Conservation (phyloP, 2,113 vertebrate genomes). For the Podarcis raffonei region DNA sequence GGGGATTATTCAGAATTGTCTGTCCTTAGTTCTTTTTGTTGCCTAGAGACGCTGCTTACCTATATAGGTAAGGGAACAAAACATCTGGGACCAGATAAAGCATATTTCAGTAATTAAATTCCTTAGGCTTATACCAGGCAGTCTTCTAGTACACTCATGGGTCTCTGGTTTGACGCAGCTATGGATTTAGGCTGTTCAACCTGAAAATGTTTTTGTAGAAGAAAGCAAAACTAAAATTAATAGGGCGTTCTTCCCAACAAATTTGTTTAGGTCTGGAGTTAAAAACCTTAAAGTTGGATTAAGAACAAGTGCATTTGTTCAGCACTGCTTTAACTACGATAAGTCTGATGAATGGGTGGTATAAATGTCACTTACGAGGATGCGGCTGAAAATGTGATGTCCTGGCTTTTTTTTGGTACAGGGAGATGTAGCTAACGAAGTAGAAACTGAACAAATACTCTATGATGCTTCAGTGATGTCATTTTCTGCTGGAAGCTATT, state of each 20-base stretch:
- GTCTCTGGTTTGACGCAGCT: neutral
- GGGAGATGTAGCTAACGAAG: slow-evolving; percentile 98
- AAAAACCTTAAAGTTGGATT: neutral
- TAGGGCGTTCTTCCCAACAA: neutral
- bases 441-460: slow-evolving; percentile 97
- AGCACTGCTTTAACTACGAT: neutral
- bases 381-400: neutral
- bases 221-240: neutral
- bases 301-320: neutral
- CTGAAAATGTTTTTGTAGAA: neutral
- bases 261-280: neutral
- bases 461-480: slow-evolving; percentile 96
- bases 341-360: neutral
- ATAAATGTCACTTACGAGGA: neutral
- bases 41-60: neutral
- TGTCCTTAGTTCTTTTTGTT: neutral
- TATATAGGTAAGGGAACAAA: too few species aligned
- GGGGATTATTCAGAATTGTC: neutral
- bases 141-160: neutral
- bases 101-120: neutral
- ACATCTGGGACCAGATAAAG: neutral
- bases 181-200: neutral
- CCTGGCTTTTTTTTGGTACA: slow-evolving; percentile 55
- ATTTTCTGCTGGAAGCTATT: slow-evolving; percentile 91
- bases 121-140: neutral